phyloP scores from a whole-genome alignment of 2,888 invertebrate species.

The Miltochrista miniata region DNA sequence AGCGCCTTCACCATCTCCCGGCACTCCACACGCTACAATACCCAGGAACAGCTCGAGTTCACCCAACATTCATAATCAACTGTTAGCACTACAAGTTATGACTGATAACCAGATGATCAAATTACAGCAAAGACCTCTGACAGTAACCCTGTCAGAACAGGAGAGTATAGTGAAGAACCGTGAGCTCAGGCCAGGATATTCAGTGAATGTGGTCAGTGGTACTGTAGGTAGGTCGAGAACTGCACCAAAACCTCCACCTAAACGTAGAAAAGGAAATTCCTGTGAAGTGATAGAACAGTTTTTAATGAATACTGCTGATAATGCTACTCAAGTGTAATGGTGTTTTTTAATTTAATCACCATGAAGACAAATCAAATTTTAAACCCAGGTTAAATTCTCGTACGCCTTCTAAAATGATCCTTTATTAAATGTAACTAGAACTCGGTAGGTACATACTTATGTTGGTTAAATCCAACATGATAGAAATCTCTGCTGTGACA shows the following conservation, averaged over 20 bases:
- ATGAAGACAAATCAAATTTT: slow-evolving; percentile 8
- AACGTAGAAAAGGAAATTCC: slow-evolving; percentile 88
- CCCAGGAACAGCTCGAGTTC: slow-evolving; percentile 80
- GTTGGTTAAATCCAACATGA: no score
- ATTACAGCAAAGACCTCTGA: slow-evolving; percentile 64
- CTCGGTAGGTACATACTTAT: no score
- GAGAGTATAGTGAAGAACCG: slow-evolving; percentile 58
- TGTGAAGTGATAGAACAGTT: slow-evolving; percentile 87
- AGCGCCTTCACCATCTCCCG: slow-evolving; percentile 79
- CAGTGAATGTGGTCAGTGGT: slow-evolving; percentile 64
- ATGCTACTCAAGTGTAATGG: slow-evolving; percentile 92
- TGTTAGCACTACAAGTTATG: slow-evolving; percentile 72
- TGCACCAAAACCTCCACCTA: slow-evolving; percentile 91
- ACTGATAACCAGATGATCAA: slow-evolving; percentile 51
- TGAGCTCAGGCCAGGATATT: slow-evolving; percentile 62
- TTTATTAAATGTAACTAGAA: no score
- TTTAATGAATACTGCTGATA: slow-evolving; percentile 92
- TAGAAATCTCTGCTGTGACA: no score
- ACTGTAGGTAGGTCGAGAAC: slow-evolving; percentile 74
- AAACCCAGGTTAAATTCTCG: no score
- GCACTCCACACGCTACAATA: slow-evolving; percentile 74
- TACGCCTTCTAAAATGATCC: no score
- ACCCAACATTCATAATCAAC: slow-evolving; percentile 78
- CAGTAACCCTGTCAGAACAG: slow-evolving; percentile 64
- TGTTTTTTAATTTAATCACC: neutral